Base-by-base conservation (phyloP, 2,113 vertebrate species). In the Piaya cayana region DNA sequence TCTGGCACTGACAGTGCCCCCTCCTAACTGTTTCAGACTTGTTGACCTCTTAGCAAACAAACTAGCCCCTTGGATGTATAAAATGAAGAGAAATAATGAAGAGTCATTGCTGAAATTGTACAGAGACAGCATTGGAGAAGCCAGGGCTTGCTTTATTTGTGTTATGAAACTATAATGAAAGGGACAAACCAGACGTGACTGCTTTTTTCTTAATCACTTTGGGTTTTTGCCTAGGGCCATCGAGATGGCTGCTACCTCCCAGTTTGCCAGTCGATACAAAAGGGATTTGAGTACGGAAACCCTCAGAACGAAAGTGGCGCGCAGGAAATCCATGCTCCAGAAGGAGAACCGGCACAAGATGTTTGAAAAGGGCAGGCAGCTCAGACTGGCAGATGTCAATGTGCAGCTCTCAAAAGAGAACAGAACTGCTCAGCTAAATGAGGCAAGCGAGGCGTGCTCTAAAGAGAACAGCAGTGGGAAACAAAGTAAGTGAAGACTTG, bases 291-390 rank as follows among this genome's bases (percentile, higher is more conserved):
- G 98, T 27, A 98, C 98, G 16, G 98, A 98, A 6, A 97, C 98
- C 96, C 95, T 99, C 50, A 98, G 99, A 65, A 95, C 98, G 1
- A 99, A 98, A 95, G 93, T 98, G 91, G 99, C 98, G 39, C 98
- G 98, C 27, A 97, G 99, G 55, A 98, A 98, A 69, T 99, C 99
- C 8, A 67, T 98, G 47, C 93, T 96, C 3, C 99, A 98, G 56
- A 99, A 99, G 88, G 99, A 99, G 95, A 99, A 99, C 96, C 96
- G 99, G 10, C 95, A 98, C 32, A 98, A 98, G 56, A 47, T 98
- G 17, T 96, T 98, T 15, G 98, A 98, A 30, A 98, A 96, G n/a
- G 98, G 98, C 72, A 97, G 99, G 34, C 98, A 97, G 49, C 96
- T 99, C 8, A 98, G 98, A 14, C 67, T 98, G 92, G 92, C 88